Conservation (phyloP, 2,113 vertebrate species). For the Martes martes region DNA sequence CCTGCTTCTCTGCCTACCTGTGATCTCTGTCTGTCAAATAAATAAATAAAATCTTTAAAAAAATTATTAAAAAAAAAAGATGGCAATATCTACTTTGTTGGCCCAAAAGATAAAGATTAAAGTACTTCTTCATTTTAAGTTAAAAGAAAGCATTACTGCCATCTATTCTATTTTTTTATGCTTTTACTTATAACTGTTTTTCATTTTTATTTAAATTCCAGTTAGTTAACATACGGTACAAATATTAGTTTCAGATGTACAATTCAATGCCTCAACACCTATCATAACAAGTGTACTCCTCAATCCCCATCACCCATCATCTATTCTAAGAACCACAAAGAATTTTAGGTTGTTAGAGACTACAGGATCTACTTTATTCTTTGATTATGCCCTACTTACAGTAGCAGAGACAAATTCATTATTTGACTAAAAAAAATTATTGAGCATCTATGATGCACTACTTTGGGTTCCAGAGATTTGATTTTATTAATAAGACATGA, state of each 20-base stretch:
- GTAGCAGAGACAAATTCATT: background rate
- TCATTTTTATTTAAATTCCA: background rate
- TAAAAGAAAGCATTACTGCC: background rate
- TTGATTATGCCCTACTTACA: background rate
- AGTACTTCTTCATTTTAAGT: background rate
- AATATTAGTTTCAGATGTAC: background rate
- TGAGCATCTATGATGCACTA: background rate
- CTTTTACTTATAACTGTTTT: background rate
- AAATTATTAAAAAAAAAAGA: background rate
- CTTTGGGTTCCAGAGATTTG: background rate
- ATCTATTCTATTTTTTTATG: background rate
- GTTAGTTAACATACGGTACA: background rate
- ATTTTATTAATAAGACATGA: constrained; percentile 17
- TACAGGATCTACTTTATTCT: background rate
- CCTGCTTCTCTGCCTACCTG: no score
- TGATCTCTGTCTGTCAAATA: no score
- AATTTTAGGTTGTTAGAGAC: background rate
- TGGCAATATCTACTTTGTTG: background rate
- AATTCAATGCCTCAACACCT: background rate
- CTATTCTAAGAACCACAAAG: background rate
- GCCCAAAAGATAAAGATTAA: background rate
- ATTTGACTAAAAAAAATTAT: background rate
- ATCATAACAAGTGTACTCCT: background rate
- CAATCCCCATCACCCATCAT: background rate
- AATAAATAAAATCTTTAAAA: no score